Percentiles rank a stretch among this genome's conserved stretches.
Conservation (phyloP, 1,140 invertebrate species). For the Paraescarpia echinospica region DNA sequence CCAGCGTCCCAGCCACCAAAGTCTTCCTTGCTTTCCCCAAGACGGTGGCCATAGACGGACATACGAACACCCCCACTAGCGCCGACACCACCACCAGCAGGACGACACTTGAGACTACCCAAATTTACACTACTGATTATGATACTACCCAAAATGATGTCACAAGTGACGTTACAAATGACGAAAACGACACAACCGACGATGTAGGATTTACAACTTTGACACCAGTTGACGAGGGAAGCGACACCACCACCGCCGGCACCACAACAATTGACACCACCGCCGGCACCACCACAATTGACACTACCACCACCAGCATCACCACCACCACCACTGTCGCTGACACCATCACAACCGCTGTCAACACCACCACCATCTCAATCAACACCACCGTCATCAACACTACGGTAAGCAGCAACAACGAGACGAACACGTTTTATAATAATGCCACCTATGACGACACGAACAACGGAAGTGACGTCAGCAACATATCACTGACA, state of each 20-base stretch:
- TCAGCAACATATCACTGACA: background rate
- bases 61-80: background rate
- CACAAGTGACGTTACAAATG: background rate
- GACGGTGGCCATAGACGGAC: background rate
- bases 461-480: background rate
- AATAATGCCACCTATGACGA: background rate
- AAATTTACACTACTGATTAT: no score
- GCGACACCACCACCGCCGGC: no score
- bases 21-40: background rate
- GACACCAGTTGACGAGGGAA: background rate
- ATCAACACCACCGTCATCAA: background rate
- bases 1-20: slow-evolving; percentile 3
- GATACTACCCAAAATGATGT: background rate
- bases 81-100: background rate
- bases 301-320: background rate
- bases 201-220: background rate
- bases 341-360: background rate
- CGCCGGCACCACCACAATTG: background rate
- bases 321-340: background rate
- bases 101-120: background rate
- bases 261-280: background rate
- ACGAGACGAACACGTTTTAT: background rate
- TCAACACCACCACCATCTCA: background rate
- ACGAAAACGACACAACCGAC: background rate
- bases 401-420: background rate